Evolutionary conservation across 1,140 invertebrate species (phyloP).

Genomic region (Scaptomyza pallida): DNA sequence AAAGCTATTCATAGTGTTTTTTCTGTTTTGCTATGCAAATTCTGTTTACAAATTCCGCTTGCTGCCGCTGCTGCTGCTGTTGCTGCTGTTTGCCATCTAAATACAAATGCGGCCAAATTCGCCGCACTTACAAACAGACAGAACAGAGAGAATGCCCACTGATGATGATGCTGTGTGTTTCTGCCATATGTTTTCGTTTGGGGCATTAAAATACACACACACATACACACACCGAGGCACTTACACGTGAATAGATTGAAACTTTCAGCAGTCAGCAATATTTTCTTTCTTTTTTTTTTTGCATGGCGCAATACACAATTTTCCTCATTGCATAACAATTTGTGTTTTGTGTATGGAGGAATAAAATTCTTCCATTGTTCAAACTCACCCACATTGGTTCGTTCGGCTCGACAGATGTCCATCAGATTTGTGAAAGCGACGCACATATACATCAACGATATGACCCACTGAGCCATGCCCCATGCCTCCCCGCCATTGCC

Average conservation of each 20-base stretch:
- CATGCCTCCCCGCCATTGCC: conserved; percentile 11
- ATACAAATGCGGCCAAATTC: conserved; percentile 38
- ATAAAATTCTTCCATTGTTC: conserved; percentile 9
- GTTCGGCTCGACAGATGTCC: conserved; percentile 35
- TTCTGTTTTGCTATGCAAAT: conserved; percentile 68
- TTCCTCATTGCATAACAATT: conserved; percentile 39
- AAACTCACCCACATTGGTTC: conserved; percentile 69
- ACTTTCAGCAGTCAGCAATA: conserved; percentile 3
- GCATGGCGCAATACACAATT: conserved; percentile 15
- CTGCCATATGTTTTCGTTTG: conserved; percentile 30
- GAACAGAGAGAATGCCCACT: neutral
- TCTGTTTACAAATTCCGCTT: conserved; percentile 63
- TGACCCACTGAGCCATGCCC: conserved; percentile 1
- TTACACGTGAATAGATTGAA: neutral
- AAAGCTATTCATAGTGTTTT: conserved; percentile 28
- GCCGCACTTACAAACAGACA: conserved; percentile 13
- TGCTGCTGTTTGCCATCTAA: neutral
- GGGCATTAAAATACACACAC: conserved; percentile 39
- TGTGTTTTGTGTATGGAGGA: conserved; percentile 20
- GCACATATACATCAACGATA: conserved; percentile 31
- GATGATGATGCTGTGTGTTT: conserved; percentile 17
- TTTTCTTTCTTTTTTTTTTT: conserved; percentile 1
- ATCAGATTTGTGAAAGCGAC: conserved; percentile 29
- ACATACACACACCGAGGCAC: conserved; percentile 13
- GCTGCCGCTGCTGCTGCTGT: neutral